Evolutionary conservation across 2,797 vertebrate species (phyloP).

Genomic region (Pagetopsis macropterus): DNA sequence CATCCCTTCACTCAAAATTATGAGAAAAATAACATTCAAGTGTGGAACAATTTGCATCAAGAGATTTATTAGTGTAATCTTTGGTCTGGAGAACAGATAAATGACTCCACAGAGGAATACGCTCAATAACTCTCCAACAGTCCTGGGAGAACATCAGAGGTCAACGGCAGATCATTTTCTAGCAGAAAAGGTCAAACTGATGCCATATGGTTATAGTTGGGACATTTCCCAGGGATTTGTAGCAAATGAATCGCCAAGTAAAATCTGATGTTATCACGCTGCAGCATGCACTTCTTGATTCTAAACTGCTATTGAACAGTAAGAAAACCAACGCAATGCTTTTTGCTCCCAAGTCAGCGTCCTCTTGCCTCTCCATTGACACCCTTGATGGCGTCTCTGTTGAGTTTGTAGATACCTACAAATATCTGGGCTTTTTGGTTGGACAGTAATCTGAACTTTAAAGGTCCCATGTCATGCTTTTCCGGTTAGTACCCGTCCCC

Average conservation of each 20-base stretch:
- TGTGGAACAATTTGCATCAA: constrained; percentile 50
- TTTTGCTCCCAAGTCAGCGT: too few species aligned
- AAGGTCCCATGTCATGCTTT: too few species aligned
- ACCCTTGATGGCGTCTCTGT: too few species aligned
- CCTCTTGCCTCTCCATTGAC: too few species aligned
- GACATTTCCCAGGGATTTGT: constrained; percentile 23
- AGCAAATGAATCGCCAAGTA: constrained; percentile 28
- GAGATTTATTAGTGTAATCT: constrained; percentile 68
- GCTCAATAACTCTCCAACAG: constrained; percentile 52
- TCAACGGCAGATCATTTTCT: constrained; percentile 54
- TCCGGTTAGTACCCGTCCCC: too few species aligned
- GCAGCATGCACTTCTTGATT: too few species aligned
- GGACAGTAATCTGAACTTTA: too few species aligned
- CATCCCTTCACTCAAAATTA: constrained; percentile 35
- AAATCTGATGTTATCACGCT: too few species aligned
- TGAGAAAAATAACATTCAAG: constrained; percentile 22
- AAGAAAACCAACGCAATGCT: too few species aligned
- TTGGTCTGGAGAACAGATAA: constrained; percentile 60
- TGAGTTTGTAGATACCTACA: too few species aligned
- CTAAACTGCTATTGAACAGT: too few species aligned
- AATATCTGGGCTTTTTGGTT: too few species aligned
- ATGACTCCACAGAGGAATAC: constrained; percentile 39
- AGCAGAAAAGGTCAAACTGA: constrained; percentile 51
- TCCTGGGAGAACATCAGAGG: constrained; percentile 57
- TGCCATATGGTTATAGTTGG: constrained; percentile 38